Percentiles rank a stretch among this genome's conserved stretches.
Conservation (phyloP, 2,888 invertebrate genomes). For the Conomelus anceps region DNA sequence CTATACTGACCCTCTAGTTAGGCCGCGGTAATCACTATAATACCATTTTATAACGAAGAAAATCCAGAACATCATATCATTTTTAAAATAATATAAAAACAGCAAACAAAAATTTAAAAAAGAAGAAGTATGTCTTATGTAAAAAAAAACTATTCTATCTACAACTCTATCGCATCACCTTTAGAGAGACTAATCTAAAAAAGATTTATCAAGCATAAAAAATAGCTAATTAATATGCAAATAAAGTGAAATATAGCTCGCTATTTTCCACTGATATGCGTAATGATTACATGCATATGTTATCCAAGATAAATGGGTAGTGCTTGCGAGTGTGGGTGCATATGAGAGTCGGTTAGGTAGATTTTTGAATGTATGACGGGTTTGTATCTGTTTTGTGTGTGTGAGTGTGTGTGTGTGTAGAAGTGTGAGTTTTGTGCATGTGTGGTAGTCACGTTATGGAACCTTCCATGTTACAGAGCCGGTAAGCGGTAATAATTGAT, state of each 20-base stretch:
- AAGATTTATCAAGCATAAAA: neutral
- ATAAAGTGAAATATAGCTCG: neutral
- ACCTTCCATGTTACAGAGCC: neutral
- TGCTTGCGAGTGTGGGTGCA: neutral
- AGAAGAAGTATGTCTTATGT: too few relatives aligned
- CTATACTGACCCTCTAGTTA: too few relatives aligned
- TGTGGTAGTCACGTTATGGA: neutral
- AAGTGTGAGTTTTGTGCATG: neutral
- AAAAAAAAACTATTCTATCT: too few relatives aligned
- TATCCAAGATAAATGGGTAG: neutral
- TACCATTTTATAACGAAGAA: too few relatives aligned
- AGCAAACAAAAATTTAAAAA: too few relatives aligned
- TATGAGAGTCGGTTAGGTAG: too few relatives aligned
- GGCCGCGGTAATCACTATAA: too few relatives aligned
- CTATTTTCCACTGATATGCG: neutral
- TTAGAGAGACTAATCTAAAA: neutral
- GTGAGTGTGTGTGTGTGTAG: neutral
- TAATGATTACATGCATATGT: neutral
- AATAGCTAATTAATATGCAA: neutral
- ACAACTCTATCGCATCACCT: neutral
- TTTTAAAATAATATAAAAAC: too few relatives aligned
- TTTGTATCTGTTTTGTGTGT: too few relatives aligned
- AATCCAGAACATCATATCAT: too few relatives aligned
- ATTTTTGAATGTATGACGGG: too few relatives aligned
- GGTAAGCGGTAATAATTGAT: neutral